A percentile compares a stretch with the other conserved stretches of the same genome.
Conservation (phyloP, 1,140 invertebrate genomes). For the Campoletis sonorensis region DNA sequence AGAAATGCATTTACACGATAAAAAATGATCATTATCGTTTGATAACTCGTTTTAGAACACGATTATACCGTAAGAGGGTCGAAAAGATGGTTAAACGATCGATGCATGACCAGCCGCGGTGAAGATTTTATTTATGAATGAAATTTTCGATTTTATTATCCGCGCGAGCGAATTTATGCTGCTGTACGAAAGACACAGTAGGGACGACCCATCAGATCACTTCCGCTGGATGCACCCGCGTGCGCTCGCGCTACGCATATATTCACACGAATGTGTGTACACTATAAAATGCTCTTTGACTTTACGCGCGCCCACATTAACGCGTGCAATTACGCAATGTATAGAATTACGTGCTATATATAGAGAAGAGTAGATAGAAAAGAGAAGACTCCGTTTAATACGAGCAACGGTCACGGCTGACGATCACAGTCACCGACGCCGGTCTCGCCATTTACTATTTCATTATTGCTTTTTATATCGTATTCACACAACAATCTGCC, state of each 20-base stretch:
- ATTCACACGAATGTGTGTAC: neutral
- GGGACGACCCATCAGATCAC: neutral
- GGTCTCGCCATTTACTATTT: constrained; percentile 22
- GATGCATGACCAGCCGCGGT: neutral
- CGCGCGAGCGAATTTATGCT: neutral
- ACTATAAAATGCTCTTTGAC: constrained; percentile 29
- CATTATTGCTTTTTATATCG: constrained; percentile 26
- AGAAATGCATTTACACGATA: too few relatives aligned
- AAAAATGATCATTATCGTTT: too few relatives aligned
- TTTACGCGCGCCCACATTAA: constrained; percentile 28
- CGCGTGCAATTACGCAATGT: constrained; percentile 60
- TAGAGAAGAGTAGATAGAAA: neutral
- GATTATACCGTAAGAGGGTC: neutral
- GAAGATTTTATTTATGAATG: neutral
- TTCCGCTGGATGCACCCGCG: neutral
- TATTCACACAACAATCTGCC: constrained; percentile 36
- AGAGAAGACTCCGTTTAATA: constrained; percentile 25
- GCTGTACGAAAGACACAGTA: neutral
- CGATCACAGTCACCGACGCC: constrained; percentile 58
- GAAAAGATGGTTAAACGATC: neutral
- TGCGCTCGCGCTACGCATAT: too few relatives aligned
- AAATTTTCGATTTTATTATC: neutral
- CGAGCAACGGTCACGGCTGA: constrained; percentile 56
- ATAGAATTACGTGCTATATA: constrained; percentile 45
- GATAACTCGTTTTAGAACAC: too few relatives aligned